These are phyloP conservation scores for Poecile atricapillus DNA, from an alignment of 2,113 vertebrate genomes.

Conservation along the genomic window DNA sequence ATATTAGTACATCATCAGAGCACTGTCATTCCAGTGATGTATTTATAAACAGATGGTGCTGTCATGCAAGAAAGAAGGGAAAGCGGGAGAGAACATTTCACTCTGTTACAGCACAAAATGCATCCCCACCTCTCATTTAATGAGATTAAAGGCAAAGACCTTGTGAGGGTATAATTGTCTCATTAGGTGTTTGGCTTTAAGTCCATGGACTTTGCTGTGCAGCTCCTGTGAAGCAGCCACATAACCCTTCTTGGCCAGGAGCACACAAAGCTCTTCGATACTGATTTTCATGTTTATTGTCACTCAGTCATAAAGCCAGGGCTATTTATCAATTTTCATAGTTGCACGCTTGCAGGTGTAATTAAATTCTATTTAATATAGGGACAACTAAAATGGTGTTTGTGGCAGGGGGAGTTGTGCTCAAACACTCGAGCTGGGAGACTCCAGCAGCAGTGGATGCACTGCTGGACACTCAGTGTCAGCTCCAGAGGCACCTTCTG, in stretches of 20 bases:
- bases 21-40: conserved; percentile 62
- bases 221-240: not conserved
- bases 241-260: not conserved
- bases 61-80: conserved; percentile 44
- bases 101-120: not conserved
- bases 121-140: not conserved
- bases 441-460: not conserved
- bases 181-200: not conserved
- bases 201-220: not conserved
- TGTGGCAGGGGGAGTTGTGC: not conserved
- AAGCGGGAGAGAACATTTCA: conserved; percentile 22
- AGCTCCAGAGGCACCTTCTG: not conserved
- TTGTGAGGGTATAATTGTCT: not conserved
- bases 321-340: not conserved
- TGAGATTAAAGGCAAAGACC: not conserved
- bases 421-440: not conserved
- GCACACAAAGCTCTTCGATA: not conserved
- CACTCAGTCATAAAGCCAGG: not conserved
- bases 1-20: conserved; percentile 71
- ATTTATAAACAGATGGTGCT: conserved; percentile 71
- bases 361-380: not conserved
- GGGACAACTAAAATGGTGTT: not conserved
- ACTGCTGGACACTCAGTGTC: not conserved
- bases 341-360: not conserved
- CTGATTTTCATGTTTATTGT: fast-evolving